Conservation (phyloP, 2,888 invertebrate genomes). For the Dendrolimus pini region DNA sequence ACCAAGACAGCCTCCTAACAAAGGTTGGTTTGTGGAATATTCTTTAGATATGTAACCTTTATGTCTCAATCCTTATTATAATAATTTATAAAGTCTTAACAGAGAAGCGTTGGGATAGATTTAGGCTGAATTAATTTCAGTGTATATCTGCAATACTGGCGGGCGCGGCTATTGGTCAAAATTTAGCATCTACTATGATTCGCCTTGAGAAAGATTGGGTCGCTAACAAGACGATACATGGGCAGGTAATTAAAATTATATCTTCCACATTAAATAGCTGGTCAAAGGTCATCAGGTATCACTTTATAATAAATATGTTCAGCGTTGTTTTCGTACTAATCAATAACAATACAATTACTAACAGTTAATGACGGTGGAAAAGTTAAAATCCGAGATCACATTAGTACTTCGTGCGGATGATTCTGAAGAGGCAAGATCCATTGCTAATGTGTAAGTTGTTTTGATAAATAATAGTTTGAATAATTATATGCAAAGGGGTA, state of each 20-base stretch:
- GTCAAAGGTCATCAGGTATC: too few species aligned
- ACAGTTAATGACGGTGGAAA: slow-evolving; percentile 43
- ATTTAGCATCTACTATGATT: background rate
- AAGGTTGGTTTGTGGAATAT: too few species aligned
- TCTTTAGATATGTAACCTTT: too few species aligned
- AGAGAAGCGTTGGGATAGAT: too few species aligned
- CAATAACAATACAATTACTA: background rate
- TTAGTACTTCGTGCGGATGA: slow-evolving; percentile 41
- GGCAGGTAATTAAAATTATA: slow-evolving; percentile 23
- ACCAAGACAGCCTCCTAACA: too few species aligned
- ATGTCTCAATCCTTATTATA: too few species aligned
- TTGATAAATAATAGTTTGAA: background rate
- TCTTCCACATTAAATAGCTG: background rate
- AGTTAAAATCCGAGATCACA: slow-evolving; percentile 28
- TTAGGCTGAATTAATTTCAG: background rate
- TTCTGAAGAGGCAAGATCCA: slow-evolving; percentile 26
- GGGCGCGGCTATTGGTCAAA: slow-evolving; percentile 41
- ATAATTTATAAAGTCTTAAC: too few species aligned
- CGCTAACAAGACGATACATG: slow-evolving; percentile 23
- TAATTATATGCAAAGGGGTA: too few species aligned
- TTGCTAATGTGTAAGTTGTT: slow-evolving; percentile 45
- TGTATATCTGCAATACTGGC: slow-evolving; percentile 31
- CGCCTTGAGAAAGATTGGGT: slow-evolving; percentile 23
- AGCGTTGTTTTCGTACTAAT: too few species aligned
- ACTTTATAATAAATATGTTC: too few species aligned